Percentiles rank a stretch among this genome's conserved stretches.
Conservation (phyloP, 2,113 vertebrate genomes). For the Corydoras sp. region DNA sequence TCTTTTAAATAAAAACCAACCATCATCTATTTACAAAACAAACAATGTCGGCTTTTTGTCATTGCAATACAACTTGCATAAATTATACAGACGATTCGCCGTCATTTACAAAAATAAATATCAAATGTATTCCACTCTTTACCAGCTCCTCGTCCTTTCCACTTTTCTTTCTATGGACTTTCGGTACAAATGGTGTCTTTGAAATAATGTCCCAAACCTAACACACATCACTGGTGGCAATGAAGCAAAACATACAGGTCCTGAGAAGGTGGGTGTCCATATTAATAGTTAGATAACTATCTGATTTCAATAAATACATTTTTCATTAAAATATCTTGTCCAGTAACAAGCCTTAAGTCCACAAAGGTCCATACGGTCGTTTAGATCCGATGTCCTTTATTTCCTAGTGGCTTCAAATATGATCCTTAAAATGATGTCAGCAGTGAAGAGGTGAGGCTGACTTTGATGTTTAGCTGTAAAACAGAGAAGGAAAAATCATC, state of each 20-base stretch:
- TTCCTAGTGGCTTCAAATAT: neutral
- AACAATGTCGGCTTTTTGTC: constrained; percentile 46
- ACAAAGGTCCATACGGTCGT: neutral
- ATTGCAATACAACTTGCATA: constrained; percentile 99
- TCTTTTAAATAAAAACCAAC: constrained; percentile 94
- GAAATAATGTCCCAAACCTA: constrained; percentile 78
- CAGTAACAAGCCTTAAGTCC: neutral
- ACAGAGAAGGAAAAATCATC: neutral
- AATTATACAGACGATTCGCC: constrained; percentile 87
- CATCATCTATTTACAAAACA: constrained; percentile 97
- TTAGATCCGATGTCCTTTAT: neutral
- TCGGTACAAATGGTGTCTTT: constrained; percentile 77
- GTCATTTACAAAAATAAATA: constrained; percentile 99
- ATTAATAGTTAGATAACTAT: constrained; percentile 35
- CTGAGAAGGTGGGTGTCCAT: constrained; percentile 86
- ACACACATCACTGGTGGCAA: constrained; percentile 80
- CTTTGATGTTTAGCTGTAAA: neutral
- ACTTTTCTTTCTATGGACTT: constrained; percentile 56
- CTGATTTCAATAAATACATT: constrained; percentile 19
- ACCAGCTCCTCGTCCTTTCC: constrained; percentile 72
- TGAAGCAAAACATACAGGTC: constrained; percentile 87
- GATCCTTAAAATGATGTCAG: neutral
- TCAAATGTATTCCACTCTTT: constrained; percentile 98
- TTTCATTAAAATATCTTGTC: constrained; percentile 12
- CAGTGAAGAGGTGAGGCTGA: neutral